A percentile compares a stretch with the other conserved stretches of the same genome.
Evolutionary conservation across 2,888 invertebrate species (phyloP).

Genomic region (Schizotus pectinicornis): DNA sequence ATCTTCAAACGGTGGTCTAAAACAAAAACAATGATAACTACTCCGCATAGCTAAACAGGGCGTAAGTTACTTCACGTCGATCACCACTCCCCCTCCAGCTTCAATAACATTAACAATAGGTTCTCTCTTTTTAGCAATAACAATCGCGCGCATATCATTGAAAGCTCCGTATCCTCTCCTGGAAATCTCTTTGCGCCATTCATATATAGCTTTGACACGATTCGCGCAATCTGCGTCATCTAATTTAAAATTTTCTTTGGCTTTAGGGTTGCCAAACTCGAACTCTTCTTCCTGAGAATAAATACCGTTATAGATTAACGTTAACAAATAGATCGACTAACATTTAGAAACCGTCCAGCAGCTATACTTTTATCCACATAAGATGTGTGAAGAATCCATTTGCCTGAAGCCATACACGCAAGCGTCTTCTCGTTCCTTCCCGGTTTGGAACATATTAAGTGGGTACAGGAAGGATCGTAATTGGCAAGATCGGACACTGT

Average conservation of each 20-base stretch:
- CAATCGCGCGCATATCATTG: conserved; percentile 63
- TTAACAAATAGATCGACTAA: conserved; percentile 51
- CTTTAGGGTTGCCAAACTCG: conserved; percentile 84
- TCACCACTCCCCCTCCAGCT: conserved; percentile 78
- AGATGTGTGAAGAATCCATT: conserved; percentile 84
- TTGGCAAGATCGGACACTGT: conserved; percentile 62
- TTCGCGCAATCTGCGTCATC: conserved; percentile 54
- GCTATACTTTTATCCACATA: conserved; percentile 75
- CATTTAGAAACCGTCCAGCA: conserved; percentile 68
- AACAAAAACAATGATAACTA: conserved; percentile 32
- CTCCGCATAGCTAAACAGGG: conserved; percentile 8
- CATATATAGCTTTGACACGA: conserved; percentile 66
- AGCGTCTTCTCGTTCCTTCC: conserved; percentile 87
- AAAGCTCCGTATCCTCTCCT: conserved; percentile 58
- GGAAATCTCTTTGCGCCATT: conserved; percentile 71
- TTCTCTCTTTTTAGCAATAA: conserved; percentile 65
- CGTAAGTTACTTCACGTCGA: conserved; percentile 63
- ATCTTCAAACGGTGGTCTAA: conserved; percentile 65
- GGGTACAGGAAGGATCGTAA: conserved; percentile 73
- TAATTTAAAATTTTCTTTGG: conserved; percentile 60
- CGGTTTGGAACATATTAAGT: conserved; percentile 77
- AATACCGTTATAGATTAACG: conserved; percentile 8
- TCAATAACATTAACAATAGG: conserved; percentile 73
- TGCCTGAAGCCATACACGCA: conserved; percentile 84
- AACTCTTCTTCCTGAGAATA: conserved; percentile 74